Base-by-base conservation (phyloP, 2,113 vertebrate genomes). In the Cyprinus carpio region DNA sequence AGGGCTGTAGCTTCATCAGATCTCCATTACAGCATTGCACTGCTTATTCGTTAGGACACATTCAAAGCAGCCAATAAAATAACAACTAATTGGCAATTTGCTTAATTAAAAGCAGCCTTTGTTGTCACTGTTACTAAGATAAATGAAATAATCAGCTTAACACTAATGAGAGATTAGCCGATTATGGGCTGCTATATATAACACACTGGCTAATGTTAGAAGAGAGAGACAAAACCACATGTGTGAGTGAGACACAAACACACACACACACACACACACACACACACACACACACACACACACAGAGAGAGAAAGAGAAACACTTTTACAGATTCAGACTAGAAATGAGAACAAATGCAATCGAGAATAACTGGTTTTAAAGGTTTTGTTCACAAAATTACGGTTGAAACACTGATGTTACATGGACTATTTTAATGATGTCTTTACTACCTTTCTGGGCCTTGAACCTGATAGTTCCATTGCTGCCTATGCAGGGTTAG, bases 101-200 rank as follows among this genome's bases (percentile, higher is more conserved):
- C 94, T 96, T 96, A 96, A 96, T 96, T 96, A 96, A 96, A 96
- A 93, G 89, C 90, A 95, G 93, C 86, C 93, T 95, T 95, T 94
- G 94, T 95, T 96, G 96, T 95, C 95, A 95, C 93, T 92, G 93
- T 95, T 95, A 96, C 95, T 93, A 96, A 96, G 96, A 96, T 94
- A 96, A 96, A 96, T 96, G 93, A 95, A 96, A 96, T 95, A 95
- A 96, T 96, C 95, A 96, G 95, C 94, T 95, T 94, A 94, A 90
- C 89, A 89, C 94, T 96, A 96, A 96, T 95, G 95, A 96, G 95
- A 95, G 94, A 96, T 95, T 95, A 96, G 96, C 94, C 94, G 94
- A 96, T 96, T 95, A 96, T 93, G 91, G 90, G 89, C 90, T 88
- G 90, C 75, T 93, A 94, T 95, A 95, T 96, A 96, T 95, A 95